Evolutionary conservation across 2,113 vertebrate genomes (phyloP).

Genomic region (Poecilia latipinna): DNA sequence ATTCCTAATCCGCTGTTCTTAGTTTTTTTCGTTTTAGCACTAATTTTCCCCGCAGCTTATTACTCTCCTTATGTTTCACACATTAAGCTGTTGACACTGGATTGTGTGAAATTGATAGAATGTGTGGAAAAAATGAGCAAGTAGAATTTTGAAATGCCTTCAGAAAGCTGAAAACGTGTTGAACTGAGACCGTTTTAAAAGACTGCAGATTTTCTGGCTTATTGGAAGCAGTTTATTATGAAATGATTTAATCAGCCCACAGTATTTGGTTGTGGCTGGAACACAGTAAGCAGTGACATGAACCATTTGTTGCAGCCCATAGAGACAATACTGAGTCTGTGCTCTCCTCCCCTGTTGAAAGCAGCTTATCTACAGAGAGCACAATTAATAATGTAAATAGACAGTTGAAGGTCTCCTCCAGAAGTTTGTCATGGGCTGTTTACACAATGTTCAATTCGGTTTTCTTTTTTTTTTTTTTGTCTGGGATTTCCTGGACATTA

Average conservation of each 20-base stretch:
- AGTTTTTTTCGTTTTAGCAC: no score
- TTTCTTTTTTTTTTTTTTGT: conserved; percentile 67
- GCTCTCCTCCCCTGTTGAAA: conserved; percentile 40
- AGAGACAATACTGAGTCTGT: conserved; percentile 49
- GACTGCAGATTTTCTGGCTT: not conserved
- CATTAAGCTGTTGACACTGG: not conserved
- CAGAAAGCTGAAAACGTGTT: not conserved
- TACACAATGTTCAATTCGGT: conserved; percentile 78
- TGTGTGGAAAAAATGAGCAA: not conserved
- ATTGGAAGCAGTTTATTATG: not conserved
- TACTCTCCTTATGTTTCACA: not conserved
- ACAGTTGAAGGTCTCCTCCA: conserved; percentile 73
- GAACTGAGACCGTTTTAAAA: not conserved
- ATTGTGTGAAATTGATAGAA: not conserved
- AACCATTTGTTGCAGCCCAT: conserved; percentile 58
- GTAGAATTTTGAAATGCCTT: not conserved
- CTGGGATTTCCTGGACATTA: conserved; percentile 79
- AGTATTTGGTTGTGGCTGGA: not conserved
- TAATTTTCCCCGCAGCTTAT: not conserved
- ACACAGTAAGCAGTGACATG: conserved; percentile 53
- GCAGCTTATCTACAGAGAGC: conserved; percentile 65
- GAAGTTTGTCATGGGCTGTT: conserved; percentile 76
- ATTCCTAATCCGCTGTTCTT: no score
- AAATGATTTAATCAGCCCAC: not conserved
- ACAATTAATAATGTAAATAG: conserved; percentile 80